These are phyloP conservation scores for Leuciscus waleckii DNA, from an alignment of 2,797 vertebrate genomes.

Conservation along the genomic window DNA sequence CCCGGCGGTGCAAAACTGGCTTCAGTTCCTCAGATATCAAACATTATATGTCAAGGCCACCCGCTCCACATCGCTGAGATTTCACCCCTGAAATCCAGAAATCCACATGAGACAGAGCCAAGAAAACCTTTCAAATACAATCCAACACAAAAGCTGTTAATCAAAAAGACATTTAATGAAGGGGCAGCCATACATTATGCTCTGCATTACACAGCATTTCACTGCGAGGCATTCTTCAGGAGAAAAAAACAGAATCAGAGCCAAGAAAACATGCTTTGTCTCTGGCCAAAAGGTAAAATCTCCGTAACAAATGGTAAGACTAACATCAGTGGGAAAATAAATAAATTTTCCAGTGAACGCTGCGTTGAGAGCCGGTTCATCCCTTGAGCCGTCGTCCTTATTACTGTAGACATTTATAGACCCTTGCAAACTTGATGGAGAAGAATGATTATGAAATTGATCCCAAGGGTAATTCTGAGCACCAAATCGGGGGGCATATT, in stretches of 20 bases:
- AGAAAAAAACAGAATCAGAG: slow-evolving; percentile 20
- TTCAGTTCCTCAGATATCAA: slow-evolving; percentile 28
- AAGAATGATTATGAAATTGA: slow-evolving; percentile 52
- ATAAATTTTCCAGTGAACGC: slow-evolving; percentile 63
- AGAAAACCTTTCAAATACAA: slow-evolving; percentile 58
- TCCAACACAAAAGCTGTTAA: slow-evolving; percentile 60
- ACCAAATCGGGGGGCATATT: slow-evolving; percentile 47
- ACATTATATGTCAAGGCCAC: slow-evolving; percentile 55
- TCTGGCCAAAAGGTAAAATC: slow-evolving; percentile 43
- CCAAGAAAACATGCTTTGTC: slow-evolving; percentile 42
- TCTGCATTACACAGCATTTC: slow-evolving; percentile 55
- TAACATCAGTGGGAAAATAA: slow-evolving; percentile 59
- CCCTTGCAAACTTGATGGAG: slow-evolving; percentile 53
- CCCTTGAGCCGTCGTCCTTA: slow-evolving; percentile 56
- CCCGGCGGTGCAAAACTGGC: not conserved
- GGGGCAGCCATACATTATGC: slow-evolving; percentile 54
- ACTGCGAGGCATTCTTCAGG: slow-evolving; percentile 59
- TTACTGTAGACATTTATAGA: slow-evolving; percentile 65
- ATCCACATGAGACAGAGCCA: slow-evolving; percentile 61
- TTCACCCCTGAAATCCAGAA: slow-evolving; percentile 44
- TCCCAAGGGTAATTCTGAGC: slow-evolving; percentile 58
- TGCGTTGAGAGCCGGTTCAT: slow-evolving; percentile 62
- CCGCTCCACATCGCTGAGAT: slow-evolving; percentile 43
- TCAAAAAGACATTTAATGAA: slow-evolving; percentile 65
- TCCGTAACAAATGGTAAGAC: slow-evolving; percentile 58